phyloP scores from a whole-genome alignment of 2,113 vertebrate genomes.

The Bos javanicus region DNA sequence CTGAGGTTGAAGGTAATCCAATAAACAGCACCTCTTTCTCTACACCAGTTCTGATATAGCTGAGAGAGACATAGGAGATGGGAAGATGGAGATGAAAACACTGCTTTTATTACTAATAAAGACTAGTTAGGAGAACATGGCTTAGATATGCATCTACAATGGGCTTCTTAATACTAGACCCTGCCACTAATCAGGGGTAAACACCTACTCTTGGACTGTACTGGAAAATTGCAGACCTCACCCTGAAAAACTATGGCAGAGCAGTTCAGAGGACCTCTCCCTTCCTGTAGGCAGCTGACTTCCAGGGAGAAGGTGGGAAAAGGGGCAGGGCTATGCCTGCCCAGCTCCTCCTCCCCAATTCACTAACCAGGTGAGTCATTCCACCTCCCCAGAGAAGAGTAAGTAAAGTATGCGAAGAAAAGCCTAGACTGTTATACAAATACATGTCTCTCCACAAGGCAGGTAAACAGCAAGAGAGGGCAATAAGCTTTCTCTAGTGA shows the following conservation, averaged over 20 bases:
- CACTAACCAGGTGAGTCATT: not conserved
- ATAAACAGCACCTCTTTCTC: not conserved
- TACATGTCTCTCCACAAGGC: not conserved
- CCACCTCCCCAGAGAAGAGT: not conserved
- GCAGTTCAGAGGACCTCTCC: not conserved
- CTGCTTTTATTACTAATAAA: not conserved
- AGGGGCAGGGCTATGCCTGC: not conserved
- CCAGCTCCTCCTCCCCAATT: not conserved
- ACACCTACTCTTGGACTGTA: fast-evolving
- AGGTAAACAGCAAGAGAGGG: not conserved
- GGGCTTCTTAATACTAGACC: not conserved
- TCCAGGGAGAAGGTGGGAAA: not conserved
- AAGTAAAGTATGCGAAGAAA: not conserved
- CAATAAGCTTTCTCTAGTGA: not conserved
- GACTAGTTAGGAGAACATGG: not conserved
- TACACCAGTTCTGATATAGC: not conserved
- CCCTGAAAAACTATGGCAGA: not conserved
- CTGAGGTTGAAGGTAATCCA: not conserved
- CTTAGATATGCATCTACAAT: not conserved
- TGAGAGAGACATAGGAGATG: not conserved
- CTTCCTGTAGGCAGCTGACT: not conserved
- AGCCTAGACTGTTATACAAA: not conserved
- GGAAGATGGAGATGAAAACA: not conserved
- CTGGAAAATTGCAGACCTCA: not conserved
- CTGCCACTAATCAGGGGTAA: not conserved